Conservation (phyloP, 2,113 vertebrate species). For the Mustela lutreola region DNA sequence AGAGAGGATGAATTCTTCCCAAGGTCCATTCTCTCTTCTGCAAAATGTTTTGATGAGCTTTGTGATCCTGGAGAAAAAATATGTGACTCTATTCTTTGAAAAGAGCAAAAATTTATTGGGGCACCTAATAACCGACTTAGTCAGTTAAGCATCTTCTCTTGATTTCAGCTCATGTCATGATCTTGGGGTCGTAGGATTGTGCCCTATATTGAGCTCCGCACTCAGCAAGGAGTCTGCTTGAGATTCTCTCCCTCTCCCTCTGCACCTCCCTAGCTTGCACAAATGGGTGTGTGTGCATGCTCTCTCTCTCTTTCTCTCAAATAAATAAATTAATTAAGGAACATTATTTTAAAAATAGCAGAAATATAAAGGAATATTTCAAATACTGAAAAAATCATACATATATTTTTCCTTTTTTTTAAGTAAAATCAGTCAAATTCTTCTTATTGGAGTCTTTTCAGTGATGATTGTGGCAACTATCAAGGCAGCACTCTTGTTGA, state of each 20-base stretch:
- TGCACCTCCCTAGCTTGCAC: neutral
- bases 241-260: neutral
- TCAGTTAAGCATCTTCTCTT: neutral
- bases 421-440: neutral
- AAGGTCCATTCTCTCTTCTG: neutral
- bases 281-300: accelerated
- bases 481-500: neutral
- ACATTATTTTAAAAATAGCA: neutral
- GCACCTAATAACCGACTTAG: neutral
- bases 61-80: neutral
- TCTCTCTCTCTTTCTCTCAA: neutral
- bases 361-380: neutral
- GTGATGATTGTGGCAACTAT: neutral
- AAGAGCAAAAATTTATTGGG: neutral
- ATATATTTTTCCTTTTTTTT: too few species aligned
- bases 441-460: neutral
- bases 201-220: neutral
- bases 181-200: neutral
- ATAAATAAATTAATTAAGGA: neutral
- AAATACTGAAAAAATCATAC: neutral
- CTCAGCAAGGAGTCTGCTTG: neutral
- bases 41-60: slow-evolving; percentile 23
- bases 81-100: neutral
- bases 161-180: neutral
- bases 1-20: neutral